These are phyloP conservation scores for Acanthoscelides obtectus DNA, from an alignment of 2,888 invertebrate genomes.

Conservation along the genomic window DNA sequence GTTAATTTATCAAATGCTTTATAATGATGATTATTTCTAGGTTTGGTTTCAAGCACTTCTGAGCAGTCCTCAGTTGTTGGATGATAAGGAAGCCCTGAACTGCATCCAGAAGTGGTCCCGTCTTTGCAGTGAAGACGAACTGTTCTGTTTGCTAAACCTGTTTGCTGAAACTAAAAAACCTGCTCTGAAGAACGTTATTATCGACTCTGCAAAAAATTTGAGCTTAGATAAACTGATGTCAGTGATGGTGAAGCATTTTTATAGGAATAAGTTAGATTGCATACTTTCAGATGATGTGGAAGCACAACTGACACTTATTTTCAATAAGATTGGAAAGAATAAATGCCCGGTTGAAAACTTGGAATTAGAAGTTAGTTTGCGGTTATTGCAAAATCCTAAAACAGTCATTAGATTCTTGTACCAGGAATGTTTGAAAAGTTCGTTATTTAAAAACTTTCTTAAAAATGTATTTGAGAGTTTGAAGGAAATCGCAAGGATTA, in stretches of 20 bases:
- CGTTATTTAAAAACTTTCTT: constrained; percentile 27
- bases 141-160: constrained; percentile 30
- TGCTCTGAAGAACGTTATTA: constrained; percentile 15
- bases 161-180: constrained; percentile 21
- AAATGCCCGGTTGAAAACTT: constrained; percentile 3
- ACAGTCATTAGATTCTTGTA: constrained; percentile 30
- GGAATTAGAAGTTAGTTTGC: constrained; percentile 31
- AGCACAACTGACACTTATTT: constrained; percentile 26
- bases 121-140: constrained; percentile 35
- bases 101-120: constrained; percentile 34
- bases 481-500: constrained; percentile 28
- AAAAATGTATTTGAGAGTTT: constrained; percentile 21
- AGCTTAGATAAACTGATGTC: background rate
- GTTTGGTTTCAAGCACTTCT: constrained; percentile 41
- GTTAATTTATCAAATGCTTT: too few species aligned
- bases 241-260: background rate
- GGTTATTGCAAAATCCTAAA: constrained; percentile 38
- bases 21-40: background rate
- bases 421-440: constrained; percentile 34
- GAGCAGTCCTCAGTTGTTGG: constrained; percentile 32
- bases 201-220: background rate
- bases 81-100: constrained; percentile 28
- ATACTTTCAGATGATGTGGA: constrained; percentile 31
- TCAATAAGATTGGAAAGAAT: constrained; percentile 34
- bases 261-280: constrained; percentile 35